Conservation (phyloP, 2,888 invertebrate genomes). For the Atrina japonica region DNA sequence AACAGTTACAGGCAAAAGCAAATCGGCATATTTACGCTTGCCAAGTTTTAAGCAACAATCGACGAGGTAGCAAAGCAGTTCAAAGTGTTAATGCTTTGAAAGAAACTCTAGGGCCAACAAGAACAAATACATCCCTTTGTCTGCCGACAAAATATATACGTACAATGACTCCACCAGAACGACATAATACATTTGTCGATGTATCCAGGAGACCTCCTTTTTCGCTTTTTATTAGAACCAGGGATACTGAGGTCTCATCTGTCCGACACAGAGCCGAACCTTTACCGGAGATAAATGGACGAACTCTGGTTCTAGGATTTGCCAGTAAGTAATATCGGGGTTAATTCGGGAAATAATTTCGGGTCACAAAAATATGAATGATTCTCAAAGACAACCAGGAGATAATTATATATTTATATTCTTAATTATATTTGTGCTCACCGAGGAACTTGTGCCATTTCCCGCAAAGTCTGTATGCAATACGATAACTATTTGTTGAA, state of each 20-base stretch:
- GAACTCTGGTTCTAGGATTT: constrained; percentile 54
- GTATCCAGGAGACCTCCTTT: constrained; percentile 28
- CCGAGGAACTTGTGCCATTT: no score
- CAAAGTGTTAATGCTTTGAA: constrained; percentile 49
- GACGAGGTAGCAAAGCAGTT: constrained; percentile 54
- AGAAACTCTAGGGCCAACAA: constrained; percentile 49
- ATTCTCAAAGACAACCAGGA: no score
- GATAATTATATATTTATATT: no score
- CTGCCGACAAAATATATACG: constrained; percentile 32
- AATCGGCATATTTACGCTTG: constrained; percentile 56
- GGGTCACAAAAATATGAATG: no score
- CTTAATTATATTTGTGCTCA: no score
- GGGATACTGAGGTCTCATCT: constrained; percentile 22
- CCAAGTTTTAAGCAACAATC: constrained; percentile 52
- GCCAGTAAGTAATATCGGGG: background rate
- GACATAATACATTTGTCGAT: constrained; percentile 26
- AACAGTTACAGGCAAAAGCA: constrained; percentile 52
- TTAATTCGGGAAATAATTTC: no score
- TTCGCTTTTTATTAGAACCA: constrained; percentile 34
- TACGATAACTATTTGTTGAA: no score
- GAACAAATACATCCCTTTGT: constrained; percentile 17
- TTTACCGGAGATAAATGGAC: constrained; percentile 53
- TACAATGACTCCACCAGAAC: constrained; percentile 6
- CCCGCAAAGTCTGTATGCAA: no score
- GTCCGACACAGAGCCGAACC: constrained; percentile 32